Evolutionary conservation across 2,113 vertebrate genomes (phyloP).

Genomic region (Microcebus lehilahytsara): DNA sequence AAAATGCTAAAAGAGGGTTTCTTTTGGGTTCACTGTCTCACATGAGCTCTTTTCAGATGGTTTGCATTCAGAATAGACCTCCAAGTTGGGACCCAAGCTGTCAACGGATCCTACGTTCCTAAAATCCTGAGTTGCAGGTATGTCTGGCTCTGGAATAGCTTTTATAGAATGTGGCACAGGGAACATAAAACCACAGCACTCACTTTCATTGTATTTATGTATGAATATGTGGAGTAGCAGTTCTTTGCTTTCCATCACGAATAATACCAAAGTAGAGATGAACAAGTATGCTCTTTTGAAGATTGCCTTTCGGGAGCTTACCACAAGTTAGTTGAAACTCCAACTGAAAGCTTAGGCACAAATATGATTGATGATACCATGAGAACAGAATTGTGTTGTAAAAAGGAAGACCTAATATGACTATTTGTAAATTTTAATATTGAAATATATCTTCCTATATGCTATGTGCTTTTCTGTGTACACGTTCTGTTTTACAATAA

Average conservation of each 20-base stretch:
- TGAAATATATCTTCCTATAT: not conserved
- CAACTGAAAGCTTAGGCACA: not conserved
- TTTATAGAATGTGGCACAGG: not conserved
- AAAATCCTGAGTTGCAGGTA: conserved; percentile 20
- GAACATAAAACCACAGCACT: not conserved
- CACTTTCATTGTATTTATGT: not conserved
- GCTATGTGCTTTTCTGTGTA: not conserved
- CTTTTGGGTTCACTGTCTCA: not conserved
- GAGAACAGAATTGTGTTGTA: not conserved
- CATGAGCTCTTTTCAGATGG: not conserved
- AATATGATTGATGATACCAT: not conserved
- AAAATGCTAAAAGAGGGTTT: not conserved
- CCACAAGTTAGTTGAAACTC: not conserved
- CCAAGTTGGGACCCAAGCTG: not conserved
- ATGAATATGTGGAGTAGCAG: not conserved
- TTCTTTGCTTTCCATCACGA: not conserved
- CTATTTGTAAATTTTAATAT: not conserved
- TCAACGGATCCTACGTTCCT: not conserved
- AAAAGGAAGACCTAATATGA: not conserved
- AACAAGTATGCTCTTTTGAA: not conserved
- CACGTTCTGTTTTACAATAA: not conserved
- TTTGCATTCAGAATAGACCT: conserved; percentile 15
- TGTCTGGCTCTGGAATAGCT: not conserved
- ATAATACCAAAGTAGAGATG: not conserved
- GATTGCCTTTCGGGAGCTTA: not conserved